These are phyloP conservation scores for Pterocles gutturalis DNA, from an alignment of 2,113 vertebrate genomes.

Conservation along the genomic window DNA sequence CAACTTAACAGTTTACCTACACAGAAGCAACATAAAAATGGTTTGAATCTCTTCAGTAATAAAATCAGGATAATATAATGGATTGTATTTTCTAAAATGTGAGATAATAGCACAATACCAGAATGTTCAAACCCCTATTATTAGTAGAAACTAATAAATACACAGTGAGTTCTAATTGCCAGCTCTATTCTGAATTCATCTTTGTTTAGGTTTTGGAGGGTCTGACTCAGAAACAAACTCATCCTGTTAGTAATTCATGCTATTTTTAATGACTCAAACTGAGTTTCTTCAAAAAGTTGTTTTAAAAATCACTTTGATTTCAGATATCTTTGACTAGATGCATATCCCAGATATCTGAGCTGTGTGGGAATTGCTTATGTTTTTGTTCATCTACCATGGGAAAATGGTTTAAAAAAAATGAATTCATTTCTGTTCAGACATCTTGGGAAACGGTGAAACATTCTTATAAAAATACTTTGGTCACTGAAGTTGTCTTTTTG, in stretches of 20 bases:
- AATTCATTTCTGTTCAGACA: not conserved
- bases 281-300: not conserved
- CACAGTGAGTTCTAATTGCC: not conserved
- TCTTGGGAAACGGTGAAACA: not conserved
- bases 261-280: not conserved
- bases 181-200: not conserved
- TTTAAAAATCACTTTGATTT: not conserved
- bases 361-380: not conserved
- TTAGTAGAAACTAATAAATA: not conserved
- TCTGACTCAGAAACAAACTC: conserved; percentile 5
- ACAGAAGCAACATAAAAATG: not conserved
- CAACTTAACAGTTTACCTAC: not conserved
- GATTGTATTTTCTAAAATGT: not conserved
- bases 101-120: not conserved
- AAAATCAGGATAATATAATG: not conserved
- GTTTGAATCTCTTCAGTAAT: not conserved
- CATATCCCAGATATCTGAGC: not conserved
- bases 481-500: not conserved
- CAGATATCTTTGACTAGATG: not conserved
- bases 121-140: not conserved
- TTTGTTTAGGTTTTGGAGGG: not conserved
- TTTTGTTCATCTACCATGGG: not conserved
- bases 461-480: not conserved
- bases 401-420: not conserved
- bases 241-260: not conserved